Evolutionary conservation across 2,797 vertebrate species (phyloP), one percentile per base, ranked within the genome.

Genomic region (Oreonectes daqikongensis): DNA sequence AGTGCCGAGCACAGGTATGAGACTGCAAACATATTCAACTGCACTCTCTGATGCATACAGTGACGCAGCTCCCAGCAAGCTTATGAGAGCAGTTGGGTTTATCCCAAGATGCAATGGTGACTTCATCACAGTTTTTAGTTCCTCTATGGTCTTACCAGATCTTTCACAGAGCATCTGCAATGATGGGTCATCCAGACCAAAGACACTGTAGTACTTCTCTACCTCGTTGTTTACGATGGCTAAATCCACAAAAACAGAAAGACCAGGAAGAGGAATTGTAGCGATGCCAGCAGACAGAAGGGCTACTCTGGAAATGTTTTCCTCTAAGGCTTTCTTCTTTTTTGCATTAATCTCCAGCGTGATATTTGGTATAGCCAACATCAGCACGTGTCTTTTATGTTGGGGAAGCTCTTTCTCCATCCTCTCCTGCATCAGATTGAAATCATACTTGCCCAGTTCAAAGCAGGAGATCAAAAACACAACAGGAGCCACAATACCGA

Each of bases 401-500:
- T 88, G 85, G 0, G 90, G 86, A 61, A 94, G 81, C 44, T 92
- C 90, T 2, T 70, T 87, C 72, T 91, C 90, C 85, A 92, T 85
- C 11, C 86, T 89, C 57, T 90, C 79, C 77, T 91, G 4, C 1
- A 93, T 84, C 52, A 24, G n/a, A 1, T 84, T 86, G 46, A 93
- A 92, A 81, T 93, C 91, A 2, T 84, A 90, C 28, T 79, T 75
- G 5, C 32, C 1, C 0, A 91, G 82, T 0, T 84, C 78, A 6
- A 83, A 84, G 61, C 88, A 84, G 60, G 90, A 92, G 72, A 93
- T 87, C 0, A 93, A 82, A 85, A 94, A 93, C 64, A 93, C 82
- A 22, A 78, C 81, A 3, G 90, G 86, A 0, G 84, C 85, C 0
- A 22, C 10, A 32, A 87, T 18, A 0, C 84, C 87, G 0, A 65